These are phyloP conservation scores for Mercenaria mercenaria DNA, from an alignment of 1,140 invertebrate species.

Conservation along the genomic window DNA sequence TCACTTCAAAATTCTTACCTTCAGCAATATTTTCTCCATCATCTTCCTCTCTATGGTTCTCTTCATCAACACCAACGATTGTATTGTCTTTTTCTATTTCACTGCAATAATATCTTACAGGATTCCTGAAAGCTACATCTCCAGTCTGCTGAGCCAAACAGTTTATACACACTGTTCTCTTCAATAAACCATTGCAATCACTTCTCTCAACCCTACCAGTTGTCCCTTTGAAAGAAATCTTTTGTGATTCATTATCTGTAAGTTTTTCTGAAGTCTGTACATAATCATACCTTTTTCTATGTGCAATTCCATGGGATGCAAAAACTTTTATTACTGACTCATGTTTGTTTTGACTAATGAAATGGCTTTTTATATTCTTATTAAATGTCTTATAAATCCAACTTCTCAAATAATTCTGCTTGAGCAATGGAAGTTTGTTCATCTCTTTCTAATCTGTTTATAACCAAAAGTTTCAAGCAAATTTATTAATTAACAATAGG, in stretches of 20 bases:
- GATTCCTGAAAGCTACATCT: neutral
- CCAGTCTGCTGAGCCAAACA: neutral
- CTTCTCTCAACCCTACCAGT: no score
- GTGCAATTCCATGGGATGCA: no score
- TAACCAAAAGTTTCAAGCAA: neutral
- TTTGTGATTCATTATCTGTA: no score
- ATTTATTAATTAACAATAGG: slow-evolving; percentile 43
- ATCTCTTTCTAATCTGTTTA: neutral
- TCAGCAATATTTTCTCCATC: neutral
- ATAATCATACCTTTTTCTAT: no score
- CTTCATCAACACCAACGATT: neutral
- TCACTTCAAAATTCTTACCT: no score
- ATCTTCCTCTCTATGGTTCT: neutral
- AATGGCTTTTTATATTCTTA: no score
- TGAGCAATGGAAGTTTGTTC: neutral
- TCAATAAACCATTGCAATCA: neutral
- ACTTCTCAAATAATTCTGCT: neutral
- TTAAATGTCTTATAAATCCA: neutral
- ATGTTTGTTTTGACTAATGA: no score
- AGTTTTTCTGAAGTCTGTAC: no score
- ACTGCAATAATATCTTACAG: neutral
- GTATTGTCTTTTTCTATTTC: neutral
- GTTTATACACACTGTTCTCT: no score
- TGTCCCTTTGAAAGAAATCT: no score
- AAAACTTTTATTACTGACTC: no score